Base-by-base conservation (phyloP, 2,113 vertebrate genomes). In the Varanus salvator region DNA sequence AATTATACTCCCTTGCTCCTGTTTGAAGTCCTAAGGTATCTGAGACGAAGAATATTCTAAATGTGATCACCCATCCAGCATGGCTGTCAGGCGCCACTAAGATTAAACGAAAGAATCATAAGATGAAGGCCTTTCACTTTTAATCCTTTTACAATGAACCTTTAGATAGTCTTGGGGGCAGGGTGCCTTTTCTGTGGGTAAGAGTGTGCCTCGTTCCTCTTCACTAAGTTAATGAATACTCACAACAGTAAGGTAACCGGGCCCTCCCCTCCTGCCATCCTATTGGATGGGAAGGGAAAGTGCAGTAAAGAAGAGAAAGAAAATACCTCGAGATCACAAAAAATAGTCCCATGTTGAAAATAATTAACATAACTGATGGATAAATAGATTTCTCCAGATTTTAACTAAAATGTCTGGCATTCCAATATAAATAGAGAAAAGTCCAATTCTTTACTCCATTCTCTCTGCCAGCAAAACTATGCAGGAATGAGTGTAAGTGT, bases 111-210 rank as follows among this genome's bases (percentile, higher is more conserved):
- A 98, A 97, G 97, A 98, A 98, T 98, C 98, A 98, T 98, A 98
- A 98, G 98, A 98, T 98, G 97, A 97, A 98, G 97, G 98, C 98
- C 97, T 98, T 98, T 98, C 98, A 98, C 97, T 98, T 98, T 98
- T 98, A 98, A 98, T 98, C 98, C 98, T 97, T 98, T 98, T 98
- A 98, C 98, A 98, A 98, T 98, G 98, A 98, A 98, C 97, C 96
- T 97, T 98, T 97, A 98, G 97, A 98, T 98, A 97, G 97, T 97
- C 97, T 96, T 97, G 97, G 97, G 97, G 97, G 98, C 96, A 97
- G 98, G 97, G 97, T 97, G 97, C 97, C 97, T 97, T 97, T 97
- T 95, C 95, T 95, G 96, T 92, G 96, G 96, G 96, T 96, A 97
- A 97, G 97, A 97, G 97, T 97, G 96, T 96, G 97, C 96, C 97